Evolutionary conservation across 2,797 vertebrate genomes (phyloP).

Genomic region (Orientallactaga sibirica): DNA sequence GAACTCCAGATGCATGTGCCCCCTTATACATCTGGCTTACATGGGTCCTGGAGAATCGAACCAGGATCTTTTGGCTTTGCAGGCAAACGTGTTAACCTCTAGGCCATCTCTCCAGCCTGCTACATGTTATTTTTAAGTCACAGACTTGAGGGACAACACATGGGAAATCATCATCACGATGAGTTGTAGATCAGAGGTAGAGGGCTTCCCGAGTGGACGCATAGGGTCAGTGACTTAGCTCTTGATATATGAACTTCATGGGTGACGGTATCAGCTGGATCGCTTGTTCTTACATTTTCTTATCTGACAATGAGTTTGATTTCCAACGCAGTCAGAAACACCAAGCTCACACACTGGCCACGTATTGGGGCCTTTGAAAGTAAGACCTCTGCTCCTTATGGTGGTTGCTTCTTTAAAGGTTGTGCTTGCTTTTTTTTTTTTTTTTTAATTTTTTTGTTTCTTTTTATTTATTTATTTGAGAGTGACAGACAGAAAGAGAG

Average conservation of each 20-base stretch:
- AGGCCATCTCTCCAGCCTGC: no score
- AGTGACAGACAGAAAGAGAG: no score
- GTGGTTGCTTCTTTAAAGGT: background rate
- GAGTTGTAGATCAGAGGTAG: background rate
- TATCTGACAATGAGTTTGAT: constrained; percentile 37
- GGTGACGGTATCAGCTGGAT: background rate
- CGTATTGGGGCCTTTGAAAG: background rate
- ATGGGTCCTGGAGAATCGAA: no score
- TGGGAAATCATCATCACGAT: background rate
- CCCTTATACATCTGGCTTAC: no score
- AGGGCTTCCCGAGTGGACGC: background rate
- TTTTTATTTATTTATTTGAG: no score
- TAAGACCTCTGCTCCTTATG: background rate
- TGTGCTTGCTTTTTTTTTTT: background rate
- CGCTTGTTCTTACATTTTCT: background rate
- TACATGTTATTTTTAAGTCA: constrained; percentile 33
- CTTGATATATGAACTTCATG: background rate
- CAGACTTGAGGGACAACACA: background rate
- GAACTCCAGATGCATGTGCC: no score
- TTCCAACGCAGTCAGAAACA: background rate
- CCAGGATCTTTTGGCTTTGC: no score
- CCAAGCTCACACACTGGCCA: background rate
- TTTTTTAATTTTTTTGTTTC: no score
- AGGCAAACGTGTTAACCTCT: no score
- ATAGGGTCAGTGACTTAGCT: background rate